Evolutionary conservation across 1,140 invertebrate species (phyloP).

Genomic region (Macrocentrus cingulum): DNA sequence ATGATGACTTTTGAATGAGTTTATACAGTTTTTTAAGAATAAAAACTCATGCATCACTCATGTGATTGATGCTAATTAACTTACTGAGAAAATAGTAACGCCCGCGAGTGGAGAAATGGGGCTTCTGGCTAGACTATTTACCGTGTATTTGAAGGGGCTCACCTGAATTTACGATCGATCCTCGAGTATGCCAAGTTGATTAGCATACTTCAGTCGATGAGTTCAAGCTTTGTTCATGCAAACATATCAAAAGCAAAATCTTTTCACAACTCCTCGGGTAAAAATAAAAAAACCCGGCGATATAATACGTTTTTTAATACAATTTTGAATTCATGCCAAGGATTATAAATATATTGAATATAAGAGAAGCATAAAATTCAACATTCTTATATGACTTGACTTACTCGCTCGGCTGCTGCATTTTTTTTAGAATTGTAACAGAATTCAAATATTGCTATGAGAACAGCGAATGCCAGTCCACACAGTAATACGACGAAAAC

Average conservation of each 20-base stretch:
- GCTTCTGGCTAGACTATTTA: constrained; percentile 19
- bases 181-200: constrained; percentile 8
- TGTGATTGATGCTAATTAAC: constrained; percentile 6
- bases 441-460: constrained; percentile 80
- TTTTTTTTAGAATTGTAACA: constrained; percentile 78
- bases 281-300: no score
- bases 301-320: no score
- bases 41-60: constrained; percentile 5
- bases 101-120: background rate
- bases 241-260: constrained; percentile 20
- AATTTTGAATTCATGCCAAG: no score
- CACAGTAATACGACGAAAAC: constrained; percentile 89
- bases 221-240: constrained; percentile 47
- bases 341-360: no score
- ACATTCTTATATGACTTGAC: constrained; percentile 27
- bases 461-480: constrained; percentile 72
- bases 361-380: no score
- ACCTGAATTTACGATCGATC: constrained; percentile 11
- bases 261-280: no score
- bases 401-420: constrained; percentile 68
- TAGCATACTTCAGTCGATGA: constrained; percentile 51
- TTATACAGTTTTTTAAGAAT: no score
- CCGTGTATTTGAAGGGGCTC: constrained; percentile 20
- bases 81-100: background rate
- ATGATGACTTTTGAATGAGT: no score